phyloP scores from a whole-genome alignment of 2,113 vertebrate species.

The Cryptotis parvus region DNA sequence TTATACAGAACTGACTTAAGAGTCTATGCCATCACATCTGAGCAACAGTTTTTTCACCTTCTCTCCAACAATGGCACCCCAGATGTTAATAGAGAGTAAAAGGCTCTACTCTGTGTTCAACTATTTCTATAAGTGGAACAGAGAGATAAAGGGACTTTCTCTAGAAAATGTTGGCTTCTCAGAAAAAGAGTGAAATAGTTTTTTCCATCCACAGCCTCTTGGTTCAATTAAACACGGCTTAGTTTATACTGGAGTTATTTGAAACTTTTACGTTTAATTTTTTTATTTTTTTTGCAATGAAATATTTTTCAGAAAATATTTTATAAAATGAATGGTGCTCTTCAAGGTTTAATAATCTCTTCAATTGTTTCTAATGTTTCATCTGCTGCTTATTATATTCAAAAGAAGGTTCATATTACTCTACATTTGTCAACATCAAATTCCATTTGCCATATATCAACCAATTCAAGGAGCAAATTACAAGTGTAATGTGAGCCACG shows the following conservation, averaged over 20 bases:
- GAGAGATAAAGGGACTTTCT: not conserved
- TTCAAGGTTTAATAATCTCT: conserved; percentile 58
- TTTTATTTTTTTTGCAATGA: too few relatives aligned
- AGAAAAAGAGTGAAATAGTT: not conserved
- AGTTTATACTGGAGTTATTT: not conserved
- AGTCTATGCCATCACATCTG: not conserved
- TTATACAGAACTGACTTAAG: not conserved
- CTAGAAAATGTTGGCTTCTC: not conserved
- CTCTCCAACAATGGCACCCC: not conserved
- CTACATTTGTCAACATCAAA: conserved; percentile 70
- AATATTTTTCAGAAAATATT: not conserved
- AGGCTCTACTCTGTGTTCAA: not conserved
- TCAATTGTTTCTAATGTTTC: conserved; percentile 66
- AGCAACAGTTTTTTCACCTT: not conserved
- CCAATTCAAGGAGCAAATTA: conserved; percentile 50
- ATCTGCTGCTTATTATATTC: conserved; percentile 63
- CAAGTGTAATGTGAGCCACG: conserved; percentile 30
- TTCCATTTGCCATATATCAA: conserved; percentile 77
- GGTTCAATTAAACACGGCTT: not conserved
- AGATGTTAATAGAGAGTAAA: not conserved
- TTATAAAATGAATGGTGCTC: conserved; percentile 48
- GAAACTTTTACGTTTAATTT: too few relatives aligned
- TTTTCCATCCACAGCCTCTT: not conserved
- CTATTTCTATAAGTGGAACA: conserved; percentile 4
- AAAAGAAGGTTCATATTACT: conserved; percentile 67